Conservation (phyloP, 2,113 vertebrate genomes). For the Ranitomeya imitator region DNA sequence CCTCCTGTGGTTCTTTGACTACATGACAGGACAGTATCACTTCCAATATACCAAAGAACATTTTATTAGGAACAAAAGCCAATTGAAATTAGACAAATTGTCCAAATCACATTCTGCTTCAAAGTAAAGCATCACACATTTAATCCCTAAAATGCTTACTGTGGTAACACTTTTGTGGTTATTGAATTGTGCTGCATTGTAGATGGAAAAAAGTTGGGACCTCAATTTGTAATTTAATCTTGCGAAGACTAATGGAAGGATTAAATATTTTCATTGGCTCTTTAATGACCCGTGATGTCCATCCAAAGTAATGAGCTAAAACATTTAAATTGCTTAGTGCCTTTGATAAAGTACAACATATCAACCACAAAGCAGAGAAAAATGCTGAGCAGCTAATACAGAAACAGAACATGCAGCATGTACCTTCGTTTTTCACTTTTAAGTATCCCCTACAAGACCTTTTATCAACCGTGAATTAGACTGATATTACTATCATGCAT, state of each 20-base stretch:
- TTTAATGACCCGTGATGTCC: conserved; percentile 50
- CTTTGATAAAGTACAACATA: background rate
- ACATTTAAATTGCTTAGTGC: background rate
- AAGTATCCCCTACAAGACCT: background rate
- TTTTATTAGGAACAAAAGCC: conserved; percentile 58
- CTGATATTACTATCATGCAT: background rate
- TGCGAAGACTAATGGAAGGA: conserved; percentile 24
- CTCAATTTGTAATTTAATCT: conserved; percentile 33
- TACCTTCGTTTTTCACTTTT: background rate
- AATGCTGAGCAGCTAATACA: conserved; percentile 15
- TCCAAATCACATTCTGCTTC: conserved; percentile 36
- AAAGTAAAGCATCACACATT: conserved; percentile 50
- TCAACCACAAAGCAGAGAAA: conserved; percentile 29
- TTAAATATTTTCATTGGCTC: conserved; percentile 24
- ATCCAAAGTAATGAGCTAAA: conserved; percentile 20
- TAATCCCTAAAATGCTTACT: conserved; percentile 6
- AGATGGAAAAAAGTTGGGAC: conserved; percentile 53
- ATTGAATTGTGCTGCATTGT: conserved; percentile 53
- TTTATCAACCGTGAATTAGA: background rate
- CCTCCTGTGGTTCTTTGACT: conserved; percentile 31
- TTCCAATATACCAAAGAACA: conserved; percentile 56
- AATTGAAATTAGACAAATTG: conserved; percentile 57
- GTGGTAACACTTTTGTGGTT: conserved; percentile 45
- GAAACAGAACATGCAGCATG: background rate
- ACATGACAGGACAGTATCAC: conserved; percentile 51